A percentile compares a stretch with the other conserved stretches of the same genome.
Evolutionary conservation across 2,797 vertebrate species (phyloP).

Genomic region (Acanthurus leucopareius): DNA sequence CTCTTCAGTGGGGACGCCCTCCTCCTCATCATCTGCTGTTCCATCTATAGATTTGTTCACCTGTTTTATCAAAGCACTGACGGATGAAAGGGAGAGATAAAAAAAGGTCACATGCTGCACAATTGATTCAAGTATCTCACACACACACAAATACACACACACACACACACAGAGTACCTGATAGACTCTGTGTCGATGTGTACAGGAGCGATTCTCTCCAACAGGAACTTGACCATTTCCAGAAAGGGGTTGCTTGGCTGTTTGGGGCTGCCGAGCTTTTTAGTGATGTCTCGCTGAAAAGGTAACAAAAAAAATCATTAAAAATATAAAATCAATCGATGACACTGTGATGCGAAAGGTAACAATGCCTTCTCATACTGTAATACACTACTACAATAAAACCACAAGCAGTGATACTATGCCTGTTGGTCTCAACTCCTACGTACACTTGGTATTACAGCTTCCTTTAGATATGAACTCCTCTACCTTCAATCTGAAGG

Average conservation of each 20-base stretch:
- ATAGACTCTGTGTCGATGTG: slow-evolving; percentile 98
- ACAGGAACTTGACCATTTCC: slow-evolving; percentile 98
- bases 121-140: accelerated
- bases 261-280: slow-evolving; percentile 97
- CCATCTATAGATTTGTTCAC: slow-evolving; percentile 99
- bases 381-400: not conserved
- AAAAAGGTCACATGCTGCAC: not conserved
- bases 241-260: slow-evolving; percentile 98
- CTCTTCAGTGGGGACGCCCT: slow-evolving; percentile 95
- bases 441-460: no score
- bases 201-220: slow-evolving; percentile 97
- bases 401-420: not conserved
- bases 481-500: no score
- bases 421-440: not conserved
- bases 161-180: slow-evolving; percentile 80
- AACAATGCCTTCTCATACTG: not conserved
- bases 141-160: not conserved
- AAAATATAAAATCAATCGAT: not conserved
- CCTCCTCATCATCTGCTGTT: slow-evolving; percentile 97
- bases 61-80: slow-evolving; percentile 96
- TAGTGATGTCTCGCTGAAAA: slow-evolving; percentile 95
- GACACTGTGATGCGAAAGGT: not conserved
- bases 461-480: no score
- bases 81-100: not conserved
- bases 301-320: slow-evolving; percentile 17